Percentiles rank a stretch among this genome's conserved stretches.
Evolutionary conservation across 2,113 vertebrate species (phyloP).

Genomic region (Grantiella picta): DNA sequence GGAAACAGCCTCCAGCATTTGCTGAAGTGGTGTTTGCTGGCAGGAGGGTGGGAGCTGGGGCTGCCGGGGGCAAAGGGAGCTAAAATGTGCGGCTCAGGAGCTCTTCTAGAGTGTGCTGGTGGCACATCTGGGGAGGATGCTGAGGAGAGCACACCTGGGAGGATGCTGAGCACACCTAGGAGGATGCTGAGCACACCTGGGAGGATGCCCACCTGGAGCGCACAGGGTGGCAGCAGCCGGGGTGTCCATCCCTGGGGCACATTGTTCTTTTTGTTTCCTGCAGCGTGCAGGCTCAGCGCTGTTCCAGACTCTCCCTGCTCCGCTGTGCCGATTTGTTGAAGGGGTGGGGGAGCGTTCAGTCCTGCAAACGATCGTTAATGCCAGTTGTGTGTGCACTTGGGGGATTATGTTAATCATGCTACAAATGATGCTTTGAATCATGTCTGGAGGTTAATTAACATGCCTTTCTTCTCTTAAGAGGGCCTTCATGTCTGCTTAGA

Average conservation of each 20-base stretch:
- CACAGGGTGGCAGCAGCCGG: neutral
- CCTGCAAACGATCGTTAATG: constrained; percentile 28
- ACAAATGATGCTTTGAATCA: constrained; percentile 69
- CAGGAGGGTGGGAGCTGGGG: neutral
- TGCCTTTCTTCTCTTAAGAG: constrained; percentile 66
- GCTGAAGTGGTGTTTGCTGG: neutral
- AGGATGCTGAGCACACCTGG: neutral
- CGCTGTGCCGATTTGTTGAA: neutral
- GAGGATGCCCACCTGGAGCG: neutral
- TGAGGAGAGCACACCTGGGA: neutral
- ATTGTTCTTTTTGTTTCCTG: neutral
- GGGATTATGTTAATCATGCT: constrained; percentile 71
- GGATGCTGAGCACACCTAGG: neutral
- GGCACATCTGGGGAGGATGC: neutral
- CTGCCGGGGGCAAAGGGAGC: neutral
- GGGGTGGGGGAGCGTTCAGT: neutral
- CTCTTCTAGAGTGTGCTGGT: neutral
- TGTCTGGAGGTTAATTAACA: constrained; percentile 71
- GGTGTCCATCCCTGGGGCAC: neutral
- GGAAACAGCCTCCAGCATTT: neutral
- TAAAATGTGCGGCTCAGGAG: neutral
- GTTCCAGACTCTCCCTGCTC: neutral
- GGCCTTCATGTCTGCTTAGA: constrained; percentile 42
- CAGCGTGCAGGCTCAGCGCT: neutral
- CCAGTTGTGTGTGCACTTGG: constrained; percentile 58